A percentile compares a stretch with the other conserved stretches of the same genome.
Conservation (phyloP, 1,140 invertebrate genomes). For the Brachionus koreanus region DNA sequence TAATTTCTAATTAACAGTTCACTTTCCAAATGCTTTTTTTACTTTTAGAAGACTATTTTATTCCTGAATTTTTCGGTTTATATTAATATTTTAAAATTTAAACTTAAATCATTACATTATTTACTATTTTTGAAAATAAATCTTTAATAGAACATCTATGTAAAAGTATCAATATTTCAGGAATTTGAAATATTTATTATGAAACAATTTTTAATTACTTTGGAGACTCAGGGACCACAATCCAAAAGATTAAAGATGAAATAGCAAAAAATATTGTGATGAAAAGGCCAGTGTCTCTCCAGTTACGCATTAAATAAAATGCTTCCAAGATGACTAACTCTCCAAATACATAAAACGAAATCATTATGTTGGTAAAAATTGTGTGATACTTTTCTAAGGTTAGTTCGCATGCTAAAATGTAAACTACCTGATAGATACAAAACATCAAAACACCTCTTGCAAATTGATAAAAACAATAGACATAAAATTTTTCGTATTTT, state of each 20-base stretch:
- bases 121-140: too few relatives aligned
- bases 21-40: too few relatives aligned
- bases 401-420: slow-evolving; percentile 17
- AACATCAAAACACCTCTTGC: slow-evolving; percentile 1
- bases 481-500: slow-evolving; percentile 22
- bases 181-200: too few relatives aligned
- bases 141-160: too few relatives aligned
- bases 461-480: slow-evolving; percentile 21
- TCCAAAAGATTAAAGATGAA: background rate
- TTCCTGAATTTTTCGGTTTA: too few relatives aligned
- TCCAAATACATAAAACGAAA: slow-evolving; percentile 4
- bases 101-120: too few relatives aligned
- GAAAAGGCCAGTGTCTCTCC: background rate
- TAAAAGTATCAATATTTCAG: too few relatives aligned
- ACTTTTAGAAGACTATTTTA: too few relatives aligned
- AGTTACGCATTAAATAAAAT: slow-evolving; percentile 12
- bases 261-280: background rate
- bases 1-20: too few relatives aligned
- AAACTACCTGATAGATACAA: slow-evolving; percentile 15
- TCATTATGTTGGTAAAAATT: background rate
- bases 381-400: slow-evolving; percentile 12
- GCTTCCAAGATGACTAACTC: background rate
- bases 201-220: background rate
- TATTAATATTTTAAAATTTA: too few relatives aligned
- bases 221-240: slow-evolving; percentile 21